phyloP scores from a whole-genome alignment of 2,797 vertebrate genomes.

The Microchirus variegatus region DNA sequence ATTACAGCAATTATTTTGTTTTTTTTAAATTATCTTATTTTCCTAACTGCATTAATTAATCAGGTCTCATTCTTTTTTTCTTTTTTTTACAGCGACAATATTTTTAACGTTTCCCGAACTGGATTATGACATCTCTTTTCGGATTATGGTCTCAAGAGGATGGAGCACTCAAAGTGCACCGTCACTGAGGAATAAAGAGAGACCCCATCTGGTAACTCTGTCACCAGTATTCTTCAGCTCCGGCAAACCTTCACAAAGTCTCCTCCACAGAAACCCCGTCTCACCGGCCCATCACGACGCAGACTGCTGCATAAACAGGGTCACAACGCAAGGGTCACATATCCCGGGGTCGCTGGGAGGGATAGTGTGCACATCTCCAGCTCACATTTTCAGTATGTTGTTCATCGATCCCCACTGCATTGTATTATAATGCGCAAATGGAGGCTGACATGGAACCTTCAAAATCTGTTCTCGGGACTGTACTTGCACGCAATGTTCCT shows the following conservation, averaged over 20 bases:
- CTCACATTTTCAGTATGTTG: constrained; percentile 95
- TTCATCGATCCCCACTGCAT: constrained; percentile 91
- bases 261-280: constrained; percentile 12
- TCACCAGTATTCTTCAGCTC: constrained; percentile 65
- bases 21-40: not conserved
- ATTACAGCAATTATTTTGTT: no score
- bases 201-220: constrained; percentile 61
- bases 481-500: constrained; percentile 93
- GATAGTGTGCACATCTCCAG: constrained; percentile 78
- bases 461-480: constrained; percentile 93
- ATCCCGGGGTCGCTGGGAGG: constrained; percentile 73
- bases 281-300: constrained; percentile 27
- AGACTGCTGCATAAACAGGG: constrained; percentile 55
- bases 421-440: constrained; percentile 99
- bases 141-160: constrained; percentile 78
- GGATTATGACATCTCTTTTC: constrained; percentile 76
- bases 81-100: constrained; percentile 74
- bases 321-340: constrained; percentile 63
- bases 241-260: constrained; percentile 37
- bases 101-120: constrained; percentile 67
- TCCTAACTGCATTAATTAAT: constrained; percentile 11
- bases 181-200: constrained; percentile 76
- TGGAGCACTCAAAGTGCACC: constrained; percentile 53
- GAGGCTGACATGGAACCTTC: constrained; percentile 98
- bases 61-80: constrained; percentile 45